Evolutionary conservation across 2,113 vertebrate species (phyloP), one percentile per base, ranked within the genome.

Genomic region (Oryzias woworae): DNA sequence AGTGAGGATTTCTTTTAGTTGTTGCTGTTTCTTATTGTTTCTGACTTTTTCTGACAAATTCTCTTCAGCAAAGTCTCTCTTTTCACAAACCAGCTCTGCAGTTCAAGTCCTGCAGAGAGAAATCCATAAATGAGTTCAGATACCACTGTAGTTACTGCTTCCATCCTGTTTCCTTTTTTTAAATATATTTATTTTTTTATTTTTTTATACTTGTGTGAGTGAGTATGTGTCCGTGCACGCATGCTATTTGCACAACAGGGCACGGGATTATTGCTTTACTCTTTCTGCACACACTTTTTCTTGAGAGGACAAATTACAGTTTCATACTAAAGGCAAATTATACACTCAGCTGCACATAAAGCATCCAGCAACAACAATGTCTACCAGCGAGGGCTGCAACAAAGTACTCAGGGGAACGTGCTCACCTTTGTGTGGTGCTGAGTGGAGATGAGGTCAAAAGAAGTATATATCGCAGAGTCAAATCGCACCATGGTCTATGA

Each of bases 241-340:
- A 10, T 18, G 48, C 44, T 66, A 23, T 75, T 76, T 73, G 48
- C 58, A 47, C 69, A 71, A 50, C 62, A 62, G 44, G 41, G 50
- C 28, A 23, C 28, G 46, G 24, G 17, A 53, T 48, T 49, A 43
- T 20, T 44, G 31, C 56, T 60, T 62, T 65, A 55, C 49, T 58
- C 48, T 50, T 13, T 20, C 23, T 51, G 18, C 36, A 64, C 24
- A 59, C 15, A 60, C 49, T 66, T 66, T 36, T 52, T 55, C 47
- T 65, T 54, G 49, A 75, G 68, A 53, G 69, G 59, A 72, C 56
- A 80, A 73, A 84, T 58, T 47, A 55, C 64, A 42, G 54, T 67
- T 59, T 57, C 63, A 54, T 43, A 53, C 66, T n/a, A 51, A 57
- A 70, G 31, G 47, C 55, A 73, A 61, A 66, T 73, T 55, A 66